Base-by-base conservation (phyloP, 1,140 invertebrate species). In the Drosophila tsacasi region DNA sequence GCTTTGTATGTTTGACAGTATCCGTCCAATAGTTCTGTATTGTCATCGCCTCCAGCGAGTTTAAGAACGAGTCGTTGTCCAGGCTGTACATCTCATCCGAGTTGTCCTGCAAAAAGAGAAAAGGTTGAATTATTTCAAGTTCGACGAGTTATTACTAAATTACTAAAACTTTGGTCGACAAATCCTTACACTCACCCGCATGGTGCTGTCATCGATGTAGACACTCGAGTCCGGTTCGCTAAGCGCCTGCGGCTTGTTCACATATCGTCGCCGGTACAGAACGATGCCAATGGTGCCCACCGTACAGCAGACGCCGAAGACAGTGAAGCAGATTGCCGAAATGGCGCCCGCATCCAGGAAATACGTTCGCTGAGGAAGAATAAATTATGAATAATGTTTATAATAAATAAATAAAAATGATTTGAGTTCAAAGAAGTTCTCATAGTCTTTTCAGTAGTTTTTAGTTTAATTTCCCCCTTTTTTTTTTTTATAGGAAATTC, bases 21-120 rank as follows among this genome's bases (percentile, higher is more conserved):
- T 98, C 97, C 57, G 97, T 97, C 97, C 97, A 98, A 91, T 97
- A 97, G 93, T 97, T 98, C 92, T 98, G 97, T 93, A 98, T 97
- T 83, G 97, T 98, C 97, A 98, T 97, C 59, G 97, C 97, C 93
- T 98, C 97, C 72, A 98, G 92, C 60, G 97, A 97, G 93, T 98
- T 98, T 57, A 98, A 94, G 93, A 98, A 98, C 66, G 97, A 98
- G 93, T 98, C 97, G 92, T 98, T 98, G 93, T 98, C 97, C 93
- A 98, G 94, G 91, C 97, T 97, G 93, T 97, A 97, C 96, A 97
- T 97, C 94, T 97, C 97, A 94, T 98, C 97, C 0, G 97, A 97
- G 92, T 97, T 97, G 93, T 97, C 97, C 97, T 97, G 94, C 8
- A 40, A 49, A 63, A 79, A 46, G 46, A 61, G 72, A 17, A 67